phyloP scores from a whole-genome alignment of 2,797 vertebrate species.

The Meda fulgida region DNA sequence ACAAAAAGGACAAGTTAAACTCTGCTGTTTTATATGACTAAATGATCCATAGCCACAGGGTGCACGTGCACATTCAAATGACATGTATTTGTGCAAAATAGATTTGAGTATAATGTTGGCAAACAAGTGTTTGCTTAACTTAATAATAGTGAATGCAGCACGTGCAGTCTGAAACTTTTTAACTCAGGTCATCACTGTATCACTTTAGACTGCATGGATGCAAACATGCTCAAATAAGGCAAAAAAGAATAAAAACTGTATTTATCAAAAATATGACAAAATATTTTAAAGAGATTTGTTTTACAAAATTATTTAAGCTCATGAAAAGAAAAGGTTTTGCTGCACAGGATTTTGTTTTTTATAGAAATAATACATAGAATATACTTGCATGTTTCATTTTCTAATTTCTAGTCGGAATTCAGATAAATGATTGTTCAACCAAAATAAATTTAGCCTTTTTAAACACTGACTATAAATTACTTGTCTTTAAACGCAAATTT shows the following conservation, averaged over 20 bases:
- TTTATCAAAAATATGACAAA: not conserved
- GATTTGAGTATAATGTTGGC: not conserved
- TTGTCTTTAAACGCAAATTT: not conserved
- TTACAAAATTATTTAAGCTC: not conserved
- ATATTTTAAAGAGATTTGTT: not conserved
- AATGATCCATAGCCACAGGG: not conserved
- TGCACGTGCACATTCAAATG: not conserved
- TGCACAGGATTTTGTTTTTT: not conserved
- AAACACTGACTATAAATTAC: not conserved
- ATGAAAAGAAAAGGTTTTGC: not conserved
- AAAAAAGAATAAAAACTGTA: not conserved
- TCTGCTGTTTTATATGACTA: slow-evolving; percentile 1
- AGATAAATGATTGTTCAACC: not conserved
- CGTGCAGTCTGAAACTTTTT: not conserved
- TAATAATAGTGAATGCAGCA: not conserved
- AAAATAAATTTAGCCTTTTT: not conserved
- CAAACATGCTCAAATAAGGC: not conserved
- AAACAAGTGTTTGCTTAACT: slow-evolving; percentile 1
- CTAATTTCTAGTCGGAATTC: not conserved
- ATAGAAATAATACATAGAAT: not conserved
- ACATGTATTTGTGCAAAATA: not conserved
- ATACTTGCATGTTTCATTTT: not conserved
- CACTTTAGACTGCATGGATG: not conserved
- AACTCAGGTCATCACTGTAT: not conserved
- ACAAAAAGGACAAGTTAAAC: not conserved